A percentile compares a stretch with the other conserved stretches of the same genome.
Evolutionary conservation across 2,797 vertebrate genomes (phyloP).

Genomic region (Acipenser transmontanus): DNA sequence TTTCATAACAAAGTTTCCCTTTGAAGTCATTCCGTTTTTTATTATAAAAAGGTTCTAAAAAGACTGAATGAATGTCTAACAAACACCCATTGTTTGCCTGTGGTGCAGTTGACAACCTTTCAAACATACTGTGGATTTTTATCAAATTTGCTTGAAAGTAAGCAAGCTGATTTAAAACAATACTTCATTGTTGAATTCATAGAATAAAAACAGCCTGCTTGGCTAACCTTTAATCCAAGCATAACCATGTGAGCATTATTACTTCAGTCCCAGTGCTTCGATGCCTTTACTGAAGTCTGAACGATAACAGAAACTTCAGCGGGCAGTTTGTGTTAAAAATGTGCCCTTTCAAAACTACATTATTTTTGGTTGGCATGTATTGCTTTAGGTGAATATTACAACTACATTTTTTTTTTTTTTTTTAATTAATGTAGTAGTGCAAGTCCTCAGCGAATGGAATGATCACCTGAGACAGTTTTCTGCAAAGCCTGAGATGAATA

Average conservation of each 20-base stretch:
- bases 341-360: too few relatives aligned
- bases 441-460: too few relatives aligned
- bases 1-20: not conserved
- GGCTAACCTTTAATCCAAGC: conserved; percentile 55
- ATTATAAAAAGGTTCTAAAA: not conserved
- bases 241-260: conserved; percentile 35
- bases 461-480: too few relatives aligned
- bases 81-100: conserved; percentile 54
- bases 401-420: too few relatives aligned
- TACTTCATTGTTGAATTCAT: conserved; percentile 52
- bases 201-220: conserved; percentile 51
- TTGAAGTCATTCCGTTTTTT: not conserved
- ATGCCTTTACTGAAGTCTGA: not conserved
- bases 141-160: conserved; percentile 53
- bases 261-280: conserved; percentile 30
- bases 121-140: conserved; percentile 62
- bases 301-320: too few relatives aligned
- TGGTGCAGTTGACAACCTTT: conserved; percentile 60
- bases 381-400: too few relatives aligned
- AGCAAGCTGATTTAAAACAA: conserved; percentile 58
- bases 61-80: conserved; percentile 36
- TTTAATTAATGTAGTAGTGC: too few relatives aligned
- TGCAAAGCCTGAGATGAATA: too few relatives aligned
- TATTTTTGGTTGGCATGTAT: too few relatives aligned
- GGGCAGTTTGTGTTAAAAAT: too few relatives aligned